A percentile compares a stretch with the other conserved stretches of the same genome.
Conservation (phyloP, 1,140 invertebrate genomes). For the Microplitis mediator region DNA sequence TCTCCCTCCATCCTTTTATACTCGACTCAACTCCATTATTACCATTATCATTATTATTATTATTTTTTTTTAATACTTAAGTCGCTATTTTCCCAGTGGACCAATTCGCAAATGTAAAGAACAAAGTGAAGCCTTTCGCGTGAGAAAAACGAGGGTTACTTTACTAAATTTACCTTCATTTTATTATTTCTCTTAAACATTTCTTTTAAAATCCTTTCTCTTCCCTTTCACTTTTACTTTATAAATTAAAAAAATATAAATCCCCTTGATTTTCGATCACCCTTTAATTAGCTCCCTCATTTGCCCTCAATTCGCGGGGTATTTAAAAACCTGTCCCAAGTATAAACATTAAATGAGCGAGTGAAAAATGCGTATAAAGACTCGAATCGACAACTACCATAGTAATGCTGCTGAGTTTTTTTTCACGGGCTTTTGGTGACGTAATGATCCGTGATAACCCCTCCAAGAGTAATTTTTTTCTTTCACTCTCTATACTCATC, state of each 20-base stretch:
- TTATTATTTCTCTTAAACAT: slow-evolving; percentile 12
- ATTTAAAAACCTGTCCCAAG: too few species aligned
- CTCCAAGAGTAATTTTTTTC: background rate
- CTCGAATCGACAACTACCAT: too few species aligned
- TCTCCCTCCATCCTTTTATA: background rate
- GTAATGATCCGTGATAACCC: slow-evolving; percentile 11
- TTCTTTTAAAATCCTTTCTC: background rate
- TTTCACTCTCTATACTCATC: background rate
- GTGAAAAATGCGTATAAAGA: too few species aligned
- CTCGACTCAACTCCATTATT: background rate
- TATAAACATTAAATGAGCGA: too few species aligned
- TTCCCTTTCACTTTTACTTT: background rate
- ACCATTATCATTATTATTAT: background rate
- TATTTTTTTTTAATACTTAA: background rate
- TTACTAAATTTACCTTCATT: slow-evolving; percentile 13
- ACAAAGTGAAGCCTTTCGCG: slow-evolving; percentile 19
- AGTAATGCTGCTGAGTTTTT: background rate
- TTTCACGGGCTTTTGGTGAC: slow-evolving; percentile 17
- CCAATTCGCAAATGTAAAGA: slow-evolving; percentile 23
- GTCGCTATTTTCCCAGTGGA: slow-evolving; percentile 10
- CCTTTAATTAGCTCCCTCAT: background rate
- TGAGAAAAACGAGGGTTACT: slow-evolving; percentile 15
- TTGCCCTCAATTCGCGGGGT: too few species aligned
- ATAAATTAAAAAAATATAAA: background rate
- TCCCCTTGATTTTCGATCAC: background rate